A percentile compares a stretch with the other conserved stretches of the same genome.
Evolutionary conservation across 2,113 vertebrate genomes (phyloP).

Genomic region (Chloropsis hardwickii): DNA sequence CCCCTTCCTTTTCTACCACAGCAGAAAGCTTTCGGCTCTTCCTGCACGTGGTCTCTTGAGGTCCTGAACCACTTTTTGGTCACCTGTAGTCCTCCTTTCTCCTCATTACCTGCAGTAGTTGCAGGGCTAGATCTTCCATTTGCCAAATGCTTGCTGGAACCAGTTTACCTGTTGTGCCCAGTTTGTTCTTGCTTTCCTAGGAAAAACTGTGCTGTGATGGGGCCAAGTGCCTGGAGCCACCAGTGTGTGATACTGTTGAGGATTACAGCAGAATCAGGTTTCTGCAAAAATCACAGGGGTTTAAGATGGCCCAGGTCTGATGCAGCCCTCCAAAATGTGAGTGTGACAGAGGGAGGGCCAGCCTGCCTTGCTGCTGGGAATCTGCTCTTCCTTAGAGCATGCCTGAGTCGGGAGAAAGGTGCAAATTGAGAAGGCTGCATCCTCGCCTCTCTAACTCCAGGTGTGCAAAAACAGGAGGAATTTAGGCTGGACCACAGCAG

Average conservation of each 20-base stretch:
- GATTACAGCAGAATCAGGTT: background rate
- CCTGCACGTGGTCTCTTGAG: background rate
- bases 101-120: background rate
- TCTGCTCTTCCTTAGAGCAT: background rate
- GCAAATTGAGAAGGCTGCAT: background rate
- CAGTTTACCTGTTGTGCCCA: background rate
- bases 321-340: background rate
- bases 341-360: background rate
- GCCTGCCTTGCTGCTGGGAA: background rate
- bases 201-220: background rate
- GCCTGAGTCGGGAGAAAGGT: background rate
- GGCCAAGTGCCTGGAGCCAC: background rate
- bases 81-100: background rate
- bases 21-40: background rate
- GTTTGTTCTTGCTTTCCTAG: background rate
- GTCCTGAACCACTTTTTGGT: background rate
- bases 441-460: background rate
- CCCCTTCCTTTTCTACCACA: background rate
- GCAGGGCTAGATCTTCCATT: background rate
- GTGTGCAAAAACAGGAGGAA: background rate
- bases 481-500: background rate
- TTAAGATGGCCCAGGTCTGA: background rate
- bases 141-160: background rate
- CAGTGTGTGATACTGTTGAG: background rate
- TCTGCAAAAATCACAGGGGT: background rate